Conservation (phyloP, 2,888 invertebrate species). For the Agrotis puta region DNA sequence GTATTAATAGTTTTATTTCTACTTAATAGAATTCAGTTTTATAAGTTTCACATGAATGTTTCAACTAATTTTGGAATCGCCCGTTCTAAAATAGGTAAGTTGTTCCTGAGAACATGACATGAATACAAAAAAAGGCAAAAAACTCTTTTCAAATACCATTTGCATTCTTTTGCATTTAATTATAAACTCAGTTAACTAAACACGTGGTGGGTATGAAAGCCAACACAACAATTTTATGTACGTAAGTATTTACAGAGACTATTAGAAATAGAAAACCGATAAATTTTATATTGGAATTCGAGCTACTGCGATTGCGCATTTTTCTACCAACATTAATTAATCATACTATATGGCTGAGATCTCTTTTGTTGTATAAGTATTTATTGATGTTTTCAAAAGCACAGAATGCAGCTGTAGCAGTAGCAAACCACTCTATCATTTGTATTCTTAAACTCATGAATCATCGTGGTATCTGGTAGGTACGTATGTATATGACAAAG, state of each 20-base stretch:
- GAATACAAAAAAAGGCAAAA: slow-evolving; percentile 23
- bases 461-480: background rate
- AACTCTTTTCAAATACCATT: background rate
- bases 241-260: background rate
- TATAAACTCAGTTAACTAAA: background rate
- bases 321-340: background rate
- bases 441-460: slow-evolving; percentile 4
- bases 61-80: background rate
- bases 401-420: background rate
- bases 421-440: background rate
- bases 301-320: slow-evolving; percentile 1
- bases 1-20: no score
- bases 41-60: no score
- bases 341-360: background rate
- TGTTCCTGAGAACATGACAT: slow-evolving; percentile 12
- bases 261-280: background rate
- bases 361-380: background rate
- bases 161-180: background rate
- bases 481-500: background rate
- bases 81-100: slow-evolving; percentile 11
- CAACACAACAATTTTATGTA: background rate
- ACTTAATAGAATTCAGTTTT: no score
- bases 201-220: slow-evolving; percentile 1
- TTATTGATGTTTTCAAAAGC: background rate
- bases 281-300: background rate